Conservation (phyloP, 2,797 vertebrate species). For the Phoeniculus purpureus region DNA sequence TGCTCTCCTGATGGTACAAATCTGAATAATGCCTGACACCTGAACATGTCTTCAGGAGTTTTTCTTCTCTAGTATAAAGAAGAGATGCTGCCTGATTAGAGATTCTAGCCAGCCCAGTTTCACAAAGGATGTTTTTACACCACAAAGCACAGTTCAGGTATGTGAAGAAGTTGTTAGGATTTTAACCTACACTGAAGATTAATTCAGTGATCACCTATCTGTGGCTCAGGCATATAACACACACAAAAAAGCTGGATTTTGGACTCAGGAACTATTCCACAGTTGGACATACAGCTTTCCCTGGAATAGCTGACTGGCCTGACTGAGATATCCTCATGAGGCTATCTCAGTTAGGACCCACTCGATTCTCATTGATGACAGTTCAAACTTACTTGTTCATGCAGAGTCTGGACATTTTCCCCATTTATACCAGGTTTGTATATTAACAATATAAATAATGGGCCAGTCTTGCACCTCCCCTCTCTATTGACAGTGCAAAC, state of each 20-base stretch:
- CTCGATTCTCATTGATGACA: background rate
- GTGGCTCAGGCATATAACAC: background rate
- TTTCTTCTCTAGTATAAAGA: background rate
- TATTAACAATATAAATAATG: background rate
- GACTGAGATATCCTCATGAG: fast-evolving
- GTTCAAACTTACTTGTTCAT: background rate
- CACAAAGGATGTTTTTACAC: background rate
- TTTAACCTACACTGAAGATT: background rate
- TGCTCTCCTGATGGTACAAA: constrained; percentile 14
- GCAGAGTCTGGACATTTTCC: background rate
- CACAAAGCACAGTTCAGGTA: background rate
- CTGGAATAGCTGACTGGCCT: background rate
- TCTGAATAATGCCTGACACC: constrained; percentile 36
- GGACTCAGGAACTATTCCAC: background rate
- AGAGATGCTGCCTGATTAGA: background rate
- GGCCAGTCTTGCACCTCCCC: background rate
- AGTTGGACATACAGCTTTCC: background rate
- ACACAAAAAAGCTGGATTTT: background rate
- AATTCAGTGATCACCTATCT: background rate
- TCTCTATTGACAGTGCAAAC: background rate
- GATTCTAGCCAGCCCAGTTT: background rate
- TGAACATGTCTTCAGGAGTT: background rate
- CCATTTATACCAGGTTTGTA: background rate
- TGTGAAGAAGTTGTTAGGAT: background rate
- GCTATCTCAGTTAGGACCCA: background rate